Evolutionary conservation across 1,140 invertebrate genomes (phyloP), one percentile per base, ranked within the genome.

Genomic region (Spodoptera litura): DNA sequence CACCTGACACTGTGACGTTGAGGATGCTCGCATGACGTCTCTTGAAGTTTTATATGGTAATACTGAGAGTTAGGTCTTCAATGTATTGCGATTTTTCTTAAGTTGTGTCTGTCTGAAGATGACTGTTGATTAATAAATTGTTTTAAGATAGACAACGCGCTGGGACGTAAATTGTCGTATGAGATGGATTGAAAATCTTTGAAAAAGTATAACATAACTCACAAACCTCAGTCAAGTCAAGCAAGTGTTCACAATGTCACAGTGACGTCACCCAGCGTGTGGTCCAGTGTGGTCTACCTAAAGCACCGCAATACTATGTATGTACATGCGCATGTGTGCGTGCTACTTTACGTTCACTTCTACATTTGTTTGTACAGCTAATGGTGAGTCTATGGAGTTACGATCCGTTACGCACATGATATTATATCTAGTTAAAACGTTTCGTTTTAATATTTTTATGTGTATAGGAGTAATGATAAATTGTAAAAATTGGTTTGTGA

Each of bases 391-490:
- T 87, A 86, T 87, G 83, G 83, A 83, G 76, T 86, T 88, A 86
- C 81, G 80, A 81, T 84, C 78, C 83, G 87, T 88, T 88, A 88
- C 88, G 87, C 87, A 90, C 88, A 90, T 83, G 87, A 87, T 84
- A 76, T 83, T 78, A 85, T 89, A 85, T 85, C 78, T 90, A 89
- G 86, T 86, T 83, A 84, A 83, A 68, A 80, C 76, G 84, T 88
- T 88, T 81, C 80, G 85, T 87, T 89, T 88, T 87, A 85, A 88
- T 85, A 86, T 86, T 87, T 88, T 86, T 86, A 88, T 85, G 87
- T 89, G 85, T 87, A 89, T 89, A 89, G 85, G 75, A 83, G 74
- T 87, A 88, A 85, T 83, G 75, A 83, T 85, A 81, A 80, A 79
- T 83, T 83, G 81, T 83, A 85, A 81, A 77, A 83, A 75, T 66